Evolutionary conservation across 2,888 invertebrate genomes (phyloP), one percentile per base, ranked within the genome.

Genomic region (Athetis lepigone): DNA sequence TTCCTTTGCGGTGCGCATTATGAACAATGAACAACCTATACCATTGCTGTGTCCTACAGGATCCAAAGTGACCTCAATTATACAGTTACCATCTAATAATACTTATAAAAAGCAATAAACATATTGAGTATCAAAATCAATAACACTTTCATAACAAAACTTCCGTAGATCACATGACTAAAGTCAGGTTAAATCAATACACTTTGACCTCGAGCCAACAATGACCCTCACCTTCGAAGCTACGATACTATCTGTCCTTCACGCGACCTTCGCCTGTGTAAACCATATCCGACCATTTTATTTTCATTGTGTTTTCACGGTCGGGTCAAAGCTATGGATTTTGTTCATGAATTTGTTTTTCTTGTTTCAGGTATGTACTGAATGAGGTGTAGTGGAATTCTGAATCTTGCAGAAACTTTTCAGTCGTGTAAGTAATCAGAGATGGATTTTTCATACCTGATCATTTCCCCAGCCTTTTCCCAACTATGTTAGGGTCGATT

Each of bases 221-320:
- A 72, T 83, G 85, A 78, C 73, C 82, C 55, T 72, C 70, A 58
- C 81, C 79, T 75, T 79, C 65, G n/a, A 5, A 0, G 16, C 61
- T 39, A 16, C 45, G 70, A 70, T 25, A 16, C 42, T 67, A 40
- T 19, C 37, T 54, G 70, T 75, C 80, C 82, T 79, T 79, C 73
- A 68, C 63, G 61, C 61, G 74, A 77, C 82, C 79, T 75, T 70
- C 39, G 62, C 21, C 25, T 47, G 19, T 25, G 36, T 47, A 37
- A 61, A 64, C 39, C 21, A 68, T 69, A 54, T 64, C 49, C 37
- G 29, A 54, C 29, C 39, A 39, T 57, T 52, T 70, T 40, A 62
- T 62, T 57, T 70, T 21, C 9, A 18, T 5, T 50, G 18, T 70
- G 39, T 39, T 68, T n/a, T 40, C 37, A 46, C 19, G 19, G 23